A percentile compares a stretch with the other conserved stretches of the same genome.
Conservation (phyloP, 2,888 invertebrate species). For the Nomada fucata region DNA sequence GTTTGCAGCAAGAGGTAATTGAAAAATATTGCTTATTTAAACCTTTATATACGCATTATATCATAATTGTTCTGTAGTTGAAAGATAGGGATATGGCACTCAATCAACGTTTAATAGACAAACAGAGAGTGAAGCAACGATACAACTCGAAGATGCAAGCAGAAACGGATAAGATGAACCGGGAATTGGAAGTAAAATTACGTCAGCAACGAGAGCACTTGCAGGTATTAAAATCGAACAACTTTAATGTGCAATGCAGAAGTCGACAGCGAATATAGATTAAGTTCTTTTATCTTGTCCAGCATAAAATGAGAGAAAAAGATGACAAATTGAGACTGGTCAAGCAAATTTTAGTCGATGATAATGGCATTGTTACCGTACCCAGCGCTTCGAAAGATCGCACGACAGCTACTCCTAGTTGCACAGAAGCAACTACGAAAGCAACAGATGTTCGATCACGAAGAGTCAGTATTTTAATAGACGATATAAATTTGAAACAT, state of each 20-base stretch:
- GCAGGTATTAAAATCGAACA: slow-evolving; percentile 79
- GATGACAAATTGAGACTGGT: slow-evolving; percentile 87
- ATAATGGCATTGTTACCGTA: slow-evolving; percentile 76
- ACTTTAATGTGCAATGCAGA: background rate
- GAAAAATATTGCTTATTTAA: background rate
- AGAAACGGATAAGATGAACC: slow-evolving; percentile 90
- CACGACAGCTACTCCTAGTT: slow-evolving; percentile 13
- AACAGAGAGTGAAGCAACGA: slow-evolving; percentile 85
- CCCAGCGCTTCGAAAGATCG: slow-evolving; percentile 34
- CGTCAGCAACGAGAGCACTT: slow-evolving; percentile 86
- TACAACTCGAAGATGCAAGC: slow-evolving; percentile 86
- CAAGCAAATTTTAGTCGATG: slow-evolving; percentile 86
- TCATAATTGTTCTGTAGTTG: slow-evolving; percentile 72
- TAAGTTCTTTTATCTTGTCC: slow-evolving; percentile 22
- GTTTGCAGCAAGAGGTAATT: slow-evolving; percentile 86
- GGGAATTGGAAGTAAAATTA: slow-evolving; percentile 88
- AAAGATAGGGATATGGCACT: slow-evolving; percentile 85
- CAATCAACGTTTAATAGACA: slow-evolving; percentile 85
- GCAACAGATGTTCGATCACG: slow-evolving; percentile 74
- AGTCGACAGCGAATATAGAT: background rate
- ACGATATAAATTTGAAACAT: background rate
- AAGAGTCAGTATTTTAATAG: slow-evolving; percentile 56
- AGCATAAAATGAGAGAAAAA: slow-evolving; percentile 86
- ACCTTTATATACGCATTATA: background rate
- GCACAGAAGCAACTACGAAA: slow-evolving; percentile 31